Base-by-base conservation (phyloP, 1,140 invertebrate species). In the Oscheius sp. region DNA sequence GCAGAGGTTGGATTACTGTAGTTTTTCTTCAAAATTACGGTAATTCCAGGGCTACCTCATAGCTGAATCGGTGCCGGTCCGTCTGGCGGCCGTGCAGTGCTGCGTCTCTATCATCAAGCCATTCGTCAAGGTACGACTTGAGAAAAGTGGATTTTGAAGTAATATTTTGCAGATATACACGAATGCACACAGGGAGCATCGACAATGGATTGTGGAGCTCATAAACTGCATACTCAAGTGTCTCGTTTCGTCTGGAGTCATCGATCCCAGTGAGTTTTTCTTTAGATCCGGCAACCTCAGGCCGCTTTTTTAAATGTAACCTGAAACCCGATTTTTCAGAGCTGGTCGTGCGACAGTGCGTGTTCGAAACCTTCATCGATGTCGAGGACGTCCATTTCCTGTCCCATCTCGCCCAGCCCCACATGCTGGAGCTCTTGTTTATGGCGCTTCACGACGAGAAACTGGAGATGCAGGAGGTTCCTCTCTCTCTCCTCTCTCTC, bases 391-490 rank as follows among this genome's bases (percentile, higher is more conserved):
- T 90, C 10, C 46, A 13, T 55, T 99, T 99, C 86, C 93, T 99
- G 81, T 90, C 89, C 23, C 92, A 98, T 85, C 86, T 99, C 45
- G 94, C 95, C 0, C 95, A 99, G 86, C 91, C 95, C 1, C 94
- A 98, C 85, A 97, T 94, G 76, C 86, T 99, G 0, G 92, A 91
- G 76, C 91, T 92, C 0, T 86, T 99, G 4, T 97, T 98, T 80
- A 91, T 97, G 29, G 93, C 93, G 0, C 89, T 99, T 85, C 93
- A 98, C 86, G 97, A 99, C 84, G 95, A 99, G 86, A 91, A 94
- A 73, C 95, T 97, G 84, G 93, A 97, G 87, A 97, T 99, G 66
- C 88, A 96, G 52, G 95, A 99, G 42, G 69, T 42, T 42, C 45
- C 35, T 35, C 15, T 18, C 35, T 42, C 31, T 32, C 28, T 10